These are phyloP conservation scores for Aradophagus sp. DNA, from an alignment of 1,140 invertebrate genomes.

Conservation along the genomic window DNA sequence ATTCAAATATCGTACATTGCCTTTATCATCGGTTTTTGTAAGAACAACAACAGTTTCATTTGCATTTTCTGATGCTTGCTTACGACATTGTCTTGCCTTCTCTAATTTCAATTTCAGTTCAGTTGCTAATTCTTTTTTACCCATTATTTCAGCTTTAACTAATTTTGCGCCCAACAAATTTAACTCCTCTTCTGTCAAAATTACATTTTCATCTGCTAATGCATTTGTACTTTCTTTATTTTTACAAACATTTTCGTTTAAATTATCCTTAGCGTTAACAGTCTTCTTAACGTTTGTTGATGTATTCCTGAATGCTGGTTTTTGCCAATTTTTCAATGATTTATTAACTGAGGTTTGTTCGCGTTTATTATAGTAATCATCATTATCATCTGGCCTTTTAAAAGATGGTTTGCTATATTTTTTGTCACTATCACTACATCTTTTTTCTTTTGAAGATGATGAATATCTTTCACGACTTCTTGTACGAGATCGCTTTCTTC, in stretches of 20 bases:
- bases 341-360: no score
- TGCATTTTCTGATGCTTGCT: slow-evolving; percentile 67
- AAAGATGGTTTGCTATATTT: no score
- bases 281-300: no score
- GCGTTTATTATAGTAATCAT: no score
- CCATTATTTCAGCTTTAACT: slow-evolving; percentile 93
- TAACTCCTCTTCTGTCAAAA: slow-evolving; percentile 88
- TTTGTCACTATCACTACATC: no score
- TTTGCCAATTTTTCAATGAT: no score
- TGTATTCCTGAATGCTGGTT: no score
- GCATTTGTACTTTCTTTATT: no score
- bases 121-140: slow-evolving; percentile 81
- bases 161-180: slow-evolving; percentile 91
- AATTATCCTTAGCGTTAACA: no score
- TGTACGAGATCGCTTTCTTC: slow-evolving; percentile 51
- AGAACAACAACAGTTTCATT: slow-evolving; percentile 81
- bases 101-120: slow-evolving; percentile 86
- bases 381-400: no score
- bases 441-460: slow-evolving; percentile 15
- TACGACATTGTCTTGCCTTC: slow-evolving; percentile 78
- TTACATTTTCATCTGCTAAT: no score
- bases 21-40: slow-evolving; percentile 81
- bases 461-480: slow-evolving; percentile 48
- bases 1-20: slow-evolving; percentile 66
- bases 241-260: no score